Evolutionary conservation across 37 sponge, comb jelly and placozoan species (phyloP).

Genomic region (Aphrocallistes beatrix): DNA sequence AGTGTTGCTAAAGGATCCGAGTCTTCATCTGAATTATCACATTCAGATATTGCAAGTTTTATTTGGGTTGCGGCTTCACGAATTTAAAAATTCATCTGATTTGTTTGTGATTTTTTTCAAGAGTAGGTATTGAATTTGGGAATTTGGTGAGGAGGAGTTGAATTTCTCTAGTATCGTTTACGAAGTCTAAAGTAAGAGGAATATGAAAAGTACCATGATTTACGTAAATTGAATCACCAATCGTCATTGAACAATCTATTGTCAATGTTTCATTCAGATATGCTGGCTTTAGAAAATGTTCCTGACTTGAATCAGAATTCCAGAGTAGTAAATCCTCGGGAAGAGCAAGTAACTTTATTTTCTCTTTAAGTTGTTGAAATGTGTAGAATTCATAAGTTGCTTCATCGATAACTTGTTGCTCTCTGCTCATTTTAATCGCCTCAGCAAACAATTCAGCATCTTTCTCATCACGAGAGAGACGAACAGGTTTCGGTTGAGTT

Average conservation of each 20-base stretch:
- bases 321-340: background rate
- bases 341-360: background rate
- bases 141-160: background rate
- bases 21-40: no score
- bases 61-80: no score
- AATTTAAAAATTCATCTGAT: background rate
- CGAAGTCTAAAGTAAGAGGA: background rate
- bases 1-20: no score
- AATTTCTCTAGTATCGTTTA: background rate
- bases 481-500: background rate
- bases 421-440: background rate
- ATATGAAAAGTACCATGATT: background rate
- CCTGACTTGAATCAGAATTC: background rate
- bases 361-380: background rate
- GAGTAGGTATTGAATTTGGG: background rate
- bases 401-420: no score
- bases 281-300: no score
- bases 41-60: no score
- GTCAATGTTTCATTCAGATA: no score
- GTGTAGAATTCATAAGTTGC: background rate
- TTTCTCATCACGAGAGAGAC: background rate
- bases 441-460: background rate
- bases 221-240: no score
- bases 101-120: background rate
- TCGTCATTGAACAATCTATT: no score